Evolutionary conservation across 1,140 invertebrate genomes (phyloP), one percentile per base, ranked within the genome.

Genomic region (Listronotus bonariensis): DNA sequence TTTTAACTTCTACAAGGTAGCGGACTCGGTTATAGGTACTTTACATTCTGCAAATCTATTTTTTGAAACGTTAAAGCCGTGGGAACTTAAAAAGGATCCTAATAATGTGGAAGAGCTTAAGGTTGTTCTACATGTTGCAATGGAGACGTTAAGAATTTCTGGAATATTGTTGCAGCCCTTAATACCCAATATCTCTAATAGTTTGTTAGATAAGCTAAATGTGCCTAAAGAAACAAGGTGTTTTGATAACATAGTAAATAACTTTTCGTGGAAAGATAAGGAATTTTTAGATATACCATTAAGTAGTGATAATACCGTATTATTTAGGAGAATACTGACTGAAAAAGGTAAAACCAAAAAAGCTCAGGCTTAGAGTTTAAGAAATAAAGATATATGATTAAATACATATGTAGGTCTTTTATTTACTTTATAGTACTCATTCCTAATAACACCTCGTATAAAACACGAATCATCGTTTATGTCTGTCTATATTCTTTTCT

Each of bases 11-110:
- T 92, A 96, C 81, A 88, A 88, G 79, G 93, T 85, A 0, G 85
- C 94, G 0, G 92, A 97, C 73, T 79, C 80, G 0, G 85, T 92
- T 0, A 91, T 97, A 78, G 77, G 80, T 20, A 82, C 86, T 4
- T 78, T 97, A 8, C 88, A 90, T 74, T 78, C 84, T 31, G 86
- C 91, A 0, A 99, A 99, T 83, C 80, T 86, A 62, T 93, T 97
- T 83, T 87, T 98, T 65, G 88, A 97, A 70, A 79, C 87, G 6
- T 83, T 89, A 58, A 88, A 91, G 77, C 96, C 96, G 0, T 99
- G 97, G 97, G 82, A 88, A 67, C 81, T 98, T 46, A 84, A 81
- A n/a, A 83, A 86, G 67, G 70, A 80, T 41, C 68, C 73, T 0
- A 76, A 83, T 56, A 71, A 72, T 20, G 65, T 77, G n/a, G 72